Conservation (phyloP, 2,888 invertebrate species). For the Campaea margaritaria region DNA sequence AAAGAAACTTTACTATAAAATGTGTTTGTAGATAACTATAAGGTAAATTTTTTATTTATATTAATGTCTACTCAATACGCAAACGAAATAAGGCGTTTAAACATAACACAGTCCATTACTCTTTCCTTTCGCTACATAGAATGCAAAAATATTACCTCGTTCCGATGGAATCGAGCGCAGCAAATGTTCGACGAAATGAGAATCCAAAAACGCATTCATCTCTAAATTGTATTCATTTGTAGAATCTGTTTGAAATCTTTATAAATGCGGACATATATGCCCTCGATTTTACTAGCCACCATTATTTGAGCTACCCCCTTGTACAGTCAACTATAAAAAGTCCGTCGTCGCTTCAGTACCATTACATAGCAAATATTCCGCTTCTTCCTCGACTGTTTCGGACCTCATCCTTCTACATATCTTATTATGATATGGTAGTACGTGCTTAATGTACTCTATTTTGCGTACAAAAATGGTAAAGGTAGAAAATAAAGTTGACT, state of each 20-base stretch:
- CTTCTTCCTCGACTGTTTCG: not conserved
- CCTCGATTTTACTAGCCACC: constrained; percentile 60
- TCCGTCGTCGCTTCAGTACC: not conserved
- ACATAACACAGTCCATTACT: constrained; percentile 17
- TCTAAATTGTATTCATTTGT: constrained; percentile 82
- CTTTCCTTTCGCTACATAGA: constrained; percentile 37
- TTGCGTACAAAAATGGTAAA: not conserved
- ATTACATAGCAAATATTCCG: not conserved
- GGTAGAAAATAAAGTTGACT: not conserved
- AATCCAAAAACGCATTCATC: constrained; percentile 75
- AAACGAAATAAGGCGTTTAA: constrained; percentile 25
- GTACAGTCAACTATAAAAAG: not conserved
- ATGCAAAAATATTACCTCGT: constrained; percentile 70
- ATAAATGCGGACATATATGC: constrained; percentile 74
- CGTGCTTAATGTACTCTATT: not conserved
- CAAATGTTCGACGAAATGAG: constrained; percentile 71
- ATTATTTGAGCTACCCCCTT: constrained; percentile 48
- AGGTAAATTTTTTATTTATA: too few relatives aligned
- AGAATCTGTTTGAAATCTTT: constrained; percentile 79
- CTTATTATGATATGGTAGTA: not conserved
- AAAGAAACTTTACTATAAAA: too few relatives aligned
- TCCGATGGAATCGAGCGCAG: constrained; percentile 64
- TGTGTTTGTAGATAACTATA: too few relatives aligned
- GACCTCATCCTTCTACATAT: not conserved
- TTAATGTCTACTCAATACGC: constrained; percentile 1